Percentiles rank a stretch among this genome's conserved stretches.
Conservation (phyloP, 2,113 vertebrate species). For the Semicossyphus pulcher region DNA sequence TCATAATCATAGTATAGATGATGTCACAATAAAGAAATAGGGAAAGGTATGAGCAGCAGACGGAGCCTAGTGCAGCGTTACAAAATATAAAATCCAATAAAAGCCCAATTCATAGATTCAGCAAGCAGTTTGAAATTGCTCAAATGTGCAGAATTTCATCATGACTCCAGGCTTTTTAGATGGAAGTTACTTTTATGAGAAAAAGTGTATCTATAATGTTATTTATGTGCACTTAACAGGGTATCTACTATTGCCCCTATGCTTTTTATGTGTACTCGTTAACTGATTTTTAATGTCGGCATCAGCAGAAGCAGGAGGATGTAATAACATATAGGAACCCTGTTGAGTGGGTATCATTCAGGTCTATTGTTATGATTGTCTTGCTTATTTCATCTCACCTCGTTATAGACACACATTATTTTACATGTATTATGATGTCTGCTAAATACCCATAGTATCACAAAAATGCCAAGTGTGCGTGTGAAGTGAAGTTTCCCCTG, state of each 20-base stretch:
- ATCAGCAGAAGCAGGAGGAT: constrained; percentile 24
- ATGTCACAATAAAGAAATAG: neutral
- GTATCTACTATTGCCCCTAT: neutral
- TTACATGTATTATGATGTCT: constrained; percentile 17
- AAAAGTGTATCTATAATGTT: neutral
- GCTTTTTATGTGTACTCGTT: constrained; percentile 18
- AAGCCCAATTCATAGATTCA: neutral
- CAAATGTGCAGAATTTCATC: constrained; percentile 8
- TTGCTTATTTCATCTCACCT: constrained; percentile 7
- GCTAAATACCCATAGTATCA: constrained; percentile 2
- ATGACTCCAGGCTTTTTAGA: neutral
- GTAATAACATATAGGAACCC: constrained; percentile 11
- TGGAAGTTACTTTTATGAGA: too few species aligned
- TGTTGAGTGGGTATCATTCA: constrained; percentile 22
- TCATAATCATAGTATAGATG: neutral
- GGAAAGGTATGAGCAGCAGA: too few species aligned
- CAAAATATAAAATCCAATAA: neutral
- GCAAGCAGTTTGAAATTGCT: neutral
- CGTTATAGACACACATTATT: neutral
- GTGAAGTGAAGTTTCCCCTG: constrained; percentile 33
- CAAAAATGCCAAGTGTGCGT: constrained; percentile 13
- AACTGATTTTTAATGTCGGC: constrained; percentile 14
- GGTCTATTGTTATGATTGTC: constrained; percentile 6
- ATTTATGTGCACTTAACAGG: neutral
- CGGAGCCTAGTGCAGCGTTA: too few species aligned